Base-by-base conservation (phyloP, 2,113 vertebrate species). In the Taxidea taxus region DNA sequence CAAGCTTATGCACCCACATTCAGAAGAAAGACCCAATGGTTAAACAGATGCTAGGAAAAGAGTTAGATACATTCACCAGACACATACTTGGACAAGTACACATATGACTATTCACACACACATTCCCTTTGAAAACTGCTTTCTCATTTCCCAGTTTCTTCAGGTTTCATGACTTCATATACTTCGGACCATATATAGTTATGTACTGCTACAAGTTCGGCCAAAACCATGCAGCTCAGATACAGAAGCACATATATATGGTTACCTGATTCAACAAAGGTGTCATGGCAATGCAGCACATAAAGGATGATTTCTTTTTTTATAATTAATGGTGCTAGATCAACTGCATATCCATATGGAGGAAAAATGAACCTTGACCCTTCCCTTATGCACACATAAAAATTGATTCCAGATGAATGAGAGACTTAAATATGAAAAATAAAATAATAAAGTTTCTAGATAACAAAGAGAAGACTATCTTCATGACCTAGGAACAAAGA, bases 11-110 rank as follows among this genome's bases (percentile, higher is more conserved):
- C n/a, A 78, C 31, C 86, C 8, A 34, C 47, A 84, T 89, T 68
- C 72, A 42, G 78, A 87, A 96, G 83, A 82, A 83, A 96, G 92
- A n/a, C 25, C 74, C 80, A 37, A 49, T 84, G 92, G 90, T 64
- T 90, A 93, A 95, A 89, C 87, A 95, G 86, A 97, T 83, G 84
- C 87, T 92, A 51, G 80, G 87, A 94, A 92, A 97, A 95, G 90
- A 94, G 92, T 97, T 94, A 97, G 68, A 62, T 83, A 70, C n/a
- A 75, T 47, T 87, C 87, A 77, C 54, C 23, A 92, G 87, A 87
- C 34, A 90, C 23, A 37, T 23, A 74, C 78, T 44, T 93, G 74
- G 34, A 95, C 60, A 90, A 85, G 64, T 72, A 78, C 49, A 34
- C 82, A 78, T 34, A 47, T 25, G 23, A 56, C 39, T n/a, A 74